Conservation (phyloP, 2,113 vertebrate genomes). For the Theristicus caerulescens region DNA sequence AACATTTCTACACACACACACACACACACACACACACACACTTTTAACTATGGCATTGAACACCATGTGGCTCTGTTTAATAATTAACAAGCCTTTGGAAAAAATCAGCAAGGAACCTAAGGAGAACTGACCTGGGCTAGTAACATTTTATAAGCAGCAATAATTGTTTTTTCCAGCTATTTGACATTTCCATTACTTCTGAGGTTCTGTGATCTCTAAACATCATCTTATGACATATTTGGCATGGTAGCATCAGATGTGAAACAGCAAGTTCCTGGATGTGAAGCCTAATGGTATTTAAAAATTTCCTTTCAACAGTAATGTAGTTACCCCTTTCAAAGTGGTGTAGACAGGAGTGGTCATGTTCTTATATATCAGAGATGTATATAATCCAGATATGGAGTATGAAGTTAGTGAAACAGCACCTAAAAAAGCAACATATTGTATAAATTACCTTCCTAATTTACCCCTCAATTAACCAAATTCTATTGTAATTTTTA, state of each 20-base stretch:
- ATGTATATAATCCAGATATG: constrained; percentile 87
- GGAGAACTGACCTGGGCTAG: neutral
- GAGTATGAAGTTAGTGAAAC: constrained; percentile 79
- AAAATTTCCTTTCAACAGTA: neutral
- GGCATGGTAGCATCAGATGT: neutral
- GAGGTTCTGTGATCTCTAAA: constrained; percentile 6
- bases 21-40: no score
- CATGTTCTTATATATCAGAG: constrained; percentile 92
- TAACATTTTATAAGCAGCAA: constrained; percentile 24
- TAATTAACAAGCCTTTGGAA: constrained; percentile 28
- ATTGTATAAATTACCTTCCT: neutral
- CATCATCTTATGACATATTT: neutral
- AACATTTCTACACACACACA: constrained; percentile 5
- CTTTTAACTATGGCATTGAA: constrained; percentile 20
- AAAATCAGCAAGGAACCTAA: constrained; percentile 6
- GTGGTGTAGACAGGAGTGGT: constrained; percentile 91
- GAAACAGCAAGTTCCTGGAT: constrained; percentile 27
- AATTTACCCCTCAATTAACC: neutral
- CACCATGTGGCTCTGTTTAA: constrained; percentile 33
- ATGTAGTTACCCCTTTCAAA: constrained; percentile 88
- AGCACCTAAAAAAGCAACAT: constrained; percentile 74
- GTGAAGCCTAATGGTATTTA: neutral
- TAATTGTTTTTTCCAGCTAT: neutral
- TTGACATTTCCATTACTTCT: constrained; percentile 32
- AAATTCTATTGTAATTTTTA: neutral